Percentiles rank a stretch among this genome's conserved stretches.
Evolutionary conservation across 2,113 vertebrate genomes (phyloP).

Genomic region (Otis tarda): DNA sequence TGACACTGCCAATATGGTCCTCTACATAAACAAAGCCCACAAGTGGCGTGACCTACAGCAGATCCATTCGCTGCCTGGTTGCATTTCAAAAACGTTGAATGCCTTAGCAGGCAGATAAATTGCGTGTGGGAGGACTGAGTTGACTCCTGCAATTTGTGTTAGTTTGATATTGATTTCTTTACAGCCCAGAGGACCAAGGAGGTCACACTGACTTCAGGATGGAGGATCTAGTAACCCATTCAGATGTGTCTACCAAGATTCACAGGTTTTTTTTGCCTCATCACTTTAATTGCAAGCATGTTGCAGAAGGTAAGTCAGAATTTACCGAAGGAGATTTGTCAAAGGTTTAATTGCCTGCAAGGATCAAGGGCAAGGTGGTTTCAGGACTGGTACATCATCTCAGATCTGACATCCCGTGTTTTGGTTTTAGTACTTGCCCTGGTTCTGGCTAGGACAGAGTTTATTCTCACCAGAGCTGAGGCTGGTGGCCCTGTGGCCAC

Average conservation of each 20-base stretch:
- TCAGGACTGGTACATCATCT: neutral
- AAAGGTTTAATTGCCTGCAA: neutral
- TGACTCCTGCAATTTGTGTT: neutral
- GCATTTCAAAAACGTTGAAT: neutral
- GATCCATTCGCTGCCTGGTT: neutral
- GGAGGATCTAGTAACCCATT: neutral
- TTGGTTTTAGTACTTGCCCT: neutral
- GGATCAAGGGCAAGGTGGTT: neutral
- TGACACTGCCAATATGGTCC: neutral
- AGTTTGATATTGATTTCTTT: neutral
- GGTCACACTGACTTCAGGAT: neutral
- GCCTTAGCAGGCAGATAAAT: neutral
- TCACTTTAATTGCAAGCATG: neutral
- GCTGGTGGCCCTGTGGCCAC: too few species aligned
- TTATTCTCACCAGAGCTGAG: too few species aligned
- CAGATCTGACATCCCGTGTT: rapidly evolving
- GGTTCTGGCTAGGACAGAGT: too few species aligned
- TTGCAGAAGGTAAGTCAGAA: neutral
- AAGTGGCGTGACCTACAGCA: neutral
- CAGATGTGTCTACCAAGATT: neutral
- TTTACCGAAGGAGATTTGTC: neutral
- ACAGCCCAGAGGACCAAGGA: neutral
- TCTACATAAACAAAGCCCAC: neutral
- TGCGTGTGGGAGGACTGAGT: neutral
- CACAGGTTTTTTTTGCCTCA: neutral